These are phyloP conservation scores for Conus canariensis DNA, from an alignment of 2,888 invertebrate species.

Conservation along the genomic window DNA sequence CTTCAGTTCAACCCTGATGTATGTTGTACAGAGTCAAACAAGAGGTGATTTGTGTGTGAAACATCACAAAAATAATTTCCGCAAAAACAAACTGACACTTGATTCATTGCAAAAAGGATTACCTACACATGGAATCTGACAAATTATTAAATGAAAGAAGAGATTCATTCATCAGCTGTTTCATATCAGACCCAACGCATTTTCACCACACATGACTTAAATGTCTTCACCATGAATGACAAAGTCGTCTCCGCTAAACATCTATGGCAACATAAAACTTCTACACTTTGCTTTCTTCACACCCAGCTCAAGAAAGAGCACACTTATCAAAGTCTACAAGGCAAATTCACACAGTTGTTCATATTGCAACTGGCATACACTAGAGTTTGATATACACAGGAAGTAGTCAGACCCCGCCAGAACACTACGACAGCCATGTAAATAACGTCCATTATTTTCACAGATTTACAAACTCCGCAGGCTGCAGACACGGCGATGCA, in stretches of 20 bases:
- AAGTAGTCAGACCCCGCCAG: not conserved
- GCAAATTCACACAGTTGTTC: not conserved
- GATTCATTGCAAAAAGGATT: too few species aligned
- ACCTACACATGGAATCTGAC: too few species aligned
- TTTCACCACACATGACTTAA: not conserved
- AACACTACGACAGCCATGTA: not conserved
- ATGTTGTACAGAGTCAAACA: too few species aligned
- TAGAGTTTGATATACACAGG: not conserved
- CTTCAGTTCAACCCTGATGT: too few species aligned
- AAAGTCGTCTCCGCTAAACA: not conserved
- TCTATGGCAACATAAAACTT: not conserved
- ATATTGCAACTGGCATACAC: not conserved
- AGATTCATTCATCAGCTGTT: slow-evolving; percentile 4
- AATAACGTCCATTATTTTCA: not conserved
- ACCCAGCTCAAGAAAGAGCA: not conserved
- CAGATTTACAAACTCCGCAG: not conserved
- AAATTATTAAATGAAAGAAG: not conserved
- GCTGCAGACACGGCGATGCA: not conserved
- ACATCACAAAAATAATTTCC: too few species aligned
- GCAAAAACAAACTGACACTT: too few species aligned
- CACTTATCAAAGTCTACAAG: not conserved
- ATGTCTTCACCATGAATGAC: not conserved
- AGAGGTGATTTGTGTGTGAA: too few species aligned
- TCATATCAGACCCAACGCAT: not conserved
- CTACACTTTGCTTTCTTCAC: not conserved